These are phyloP conservation scores for Apotomis turbidana DNA, from an alignment of 2,888 invertebrate species.

Conservation along the genomic window DNA sequence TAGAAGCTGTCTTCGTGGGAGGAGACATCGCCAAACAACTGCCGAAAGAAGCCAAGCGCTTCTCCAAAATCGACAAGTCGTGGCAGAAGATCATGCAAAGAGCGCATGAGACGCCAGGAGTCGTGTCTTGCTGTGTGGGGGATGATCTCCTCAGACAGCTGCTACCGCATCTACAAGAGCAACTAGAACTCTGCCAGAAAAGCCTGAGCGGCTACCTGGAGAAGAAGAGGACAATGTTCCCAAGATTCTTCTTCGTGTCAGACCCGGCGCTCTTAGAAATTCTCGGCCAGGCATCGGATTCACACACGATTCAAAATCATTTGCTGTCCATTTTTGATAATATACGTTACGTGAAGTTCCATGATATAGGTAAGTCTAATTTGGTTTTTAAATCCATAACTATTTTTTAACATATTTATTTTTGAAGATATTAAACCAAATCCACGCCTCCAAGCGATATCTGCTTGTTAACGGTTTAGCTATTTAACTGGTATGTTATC, in stretches of 20 bases:
- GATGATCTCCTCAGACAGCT: constrained; percentile 96
- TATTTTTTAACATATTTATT: too few species aligned
- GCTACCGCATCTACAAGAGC: constrained; percentile 97
- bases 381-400: too few species aligned
- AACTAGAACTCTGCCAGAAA: constrained; percentile 98
- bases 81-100: constrained; percentile 99
- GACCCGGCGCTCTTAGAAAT: constrained; percentile 96
- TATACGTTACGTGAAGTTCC: constrained; percentile 95
- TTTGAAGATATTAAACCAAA: too few species aligned
- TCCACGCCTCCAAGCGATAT: too few species aligned
- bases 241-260: constrained; percentile 96
- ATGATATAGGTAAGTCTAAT: constrained; percentile 87
- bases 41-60: constrained; percentile 96
- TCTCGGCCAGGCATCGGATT: constrained; percentile 96
- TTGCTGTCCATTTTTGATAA: constrained; percentile 98
- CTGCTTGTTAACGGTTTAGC: too few species aligned
- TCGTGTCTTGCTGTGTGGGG: constrained; percentile 97
- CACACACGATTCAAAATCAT: constrained; percentile 97
- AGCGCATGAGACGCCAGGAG: constrained; percentile 98
- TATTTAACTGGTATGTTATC: too few species aligned
- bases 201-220: constrained; percentile 97
- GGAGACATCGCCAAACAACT: constrained; percentile 99
- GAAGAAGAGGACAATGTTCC: constrained; percentile 96
- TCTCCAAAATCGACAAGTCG: constrained; percentile 98
- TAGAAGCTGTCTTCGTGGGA: constrained; percentile 98